A percentile compares a stretch with the other conserved stretches of the same genome.
phyloP scores from a whole-genome alignment of 2,888 invertebrate species.

The Amphipoea oculea region DNA sequence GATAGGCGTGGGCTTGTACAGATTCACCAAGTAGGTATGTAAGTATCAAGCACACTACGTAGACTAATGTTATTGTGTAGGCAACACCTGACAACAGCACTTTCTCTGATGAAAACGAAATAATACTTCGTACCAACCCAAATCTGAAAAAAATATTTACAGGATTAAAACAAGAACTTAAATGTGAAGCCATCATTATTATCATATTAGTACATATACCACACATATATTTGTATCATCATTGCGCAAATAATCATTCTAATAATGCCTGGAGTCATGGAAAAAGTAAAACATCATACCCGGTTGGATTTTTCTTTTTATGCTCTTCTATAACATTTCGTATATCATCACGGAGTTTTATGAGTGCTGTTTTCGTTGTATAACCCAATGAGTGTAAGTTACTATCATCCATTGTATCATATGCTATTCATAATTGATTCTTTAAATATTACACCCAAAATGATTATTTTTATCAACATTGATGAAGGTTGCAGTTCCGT shows the following conservation, averaged over 20 bases:
- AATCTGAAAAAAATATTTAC: constrained; percentile 76
- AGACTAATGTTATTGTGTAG: constrained; percentile 84
- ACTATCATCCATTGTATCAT: constrained; percentile 79
- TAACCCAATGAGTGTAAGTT: constrained; percentile 88
- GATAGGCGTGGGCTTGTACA: constrained; percentile 82
- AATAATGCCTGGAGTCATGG: background rate
- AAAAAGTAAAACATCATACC: constrained; percentile 71
- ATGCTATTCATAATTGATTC: constrained; percentile 63
- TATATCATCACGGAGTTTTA: constrained; percentile 93
- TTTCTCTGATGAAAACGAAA: constrained; percentile 88
- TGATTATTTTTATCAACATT: constrained; percentile 60
- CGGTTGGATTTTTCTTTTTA: constrained; percentile 89
- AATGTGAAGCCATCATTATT: background rate
- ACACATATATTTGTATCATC: background rate
- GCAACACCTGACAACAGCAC: constrained; percentile 86
- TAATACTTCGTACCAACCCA: constrained; percentile 79
- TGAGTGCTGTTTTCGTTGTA: constrained; percentile 92
- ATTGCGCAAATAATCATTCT: background rate
- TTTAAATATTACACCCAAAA: constrained; percentile 17
- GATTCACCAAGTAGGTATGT: constrained; percentile 85
- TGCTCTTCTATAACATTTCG: constrained; percentile 91
- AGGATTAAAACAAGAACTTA: constrained; percentile 15
- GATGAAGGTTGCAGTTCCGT: constrained; percentile 40
- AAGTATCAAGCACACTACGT: constrained; percentile 83
- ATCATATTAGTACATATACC: background rate